phyloP scores from a whole-genome alignment of 1,140 invertebrate genomes.

The Drosophila chauvacae region DNA sequence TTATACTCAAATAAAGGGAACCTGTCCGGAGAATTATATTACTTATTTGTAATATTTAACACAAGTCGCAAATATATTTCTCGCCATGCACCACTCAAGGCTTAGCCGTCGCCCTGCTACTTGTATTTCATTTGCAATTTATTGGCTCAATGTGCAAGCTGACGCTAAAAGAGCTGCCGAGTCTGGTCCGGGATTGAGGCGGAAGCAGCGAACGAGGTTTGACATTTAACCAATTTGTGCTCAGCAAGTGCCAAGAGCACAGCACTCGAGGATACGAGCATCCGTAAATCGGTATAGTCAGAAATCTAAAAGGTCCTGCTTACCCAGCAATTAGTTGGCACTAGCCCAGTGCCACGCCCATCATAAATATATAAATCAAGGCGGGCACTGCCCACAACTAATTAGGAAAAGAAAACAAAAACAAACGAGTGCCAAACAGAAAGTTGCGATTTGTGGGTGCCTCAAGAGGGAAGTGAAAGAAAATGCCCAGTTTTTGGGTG shows the following conservation, averaged over 20 bases:
- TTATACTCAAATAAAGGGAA: no score
- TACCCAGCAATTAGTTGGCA: slow-evolving; percentile 50
- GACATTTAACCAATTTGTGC: slow-evolving; percentile 57
- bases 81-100: not conserved
- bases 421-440: slow-evolving; percentile 15
- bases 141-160: slow-evolving; percentile 49
- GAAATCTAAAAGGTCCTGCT: not conserved
- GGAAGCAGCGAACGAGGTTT: slow-evolving; percentile 24
- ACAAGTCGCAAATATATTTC: no score
- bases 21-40: no score
- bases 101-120: slow-evolving; percentile 11
- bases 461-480: slow-evolving; percentile 5
- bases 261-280: not conserved
- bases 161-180: slow-evolving; percentile 42
- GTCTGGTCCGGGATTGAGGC: slow-evolving; percentile 26
- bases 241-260: slow-evolving; percentile 37
- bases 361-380: slow-evolving; percentile 57
- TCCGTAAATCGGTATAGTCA: not conserved
- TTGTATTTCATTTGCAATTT: slow-evolving; percentile 62
- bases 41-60: no score
- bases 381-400: slow-evolving; percentile 46
- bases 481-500: not conserved
- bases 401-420: slow-evolving; percentile 32
- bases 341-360: slow-evolving; percentile 49
- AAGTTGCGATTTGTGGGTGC: slow-evolving; percentile 52